Evolutionary conservation across 2,888 invertebrate genomes (phyloP), one percentile per base, ranked within the genome.

Genomic region (Tipula confusa): DNA sequence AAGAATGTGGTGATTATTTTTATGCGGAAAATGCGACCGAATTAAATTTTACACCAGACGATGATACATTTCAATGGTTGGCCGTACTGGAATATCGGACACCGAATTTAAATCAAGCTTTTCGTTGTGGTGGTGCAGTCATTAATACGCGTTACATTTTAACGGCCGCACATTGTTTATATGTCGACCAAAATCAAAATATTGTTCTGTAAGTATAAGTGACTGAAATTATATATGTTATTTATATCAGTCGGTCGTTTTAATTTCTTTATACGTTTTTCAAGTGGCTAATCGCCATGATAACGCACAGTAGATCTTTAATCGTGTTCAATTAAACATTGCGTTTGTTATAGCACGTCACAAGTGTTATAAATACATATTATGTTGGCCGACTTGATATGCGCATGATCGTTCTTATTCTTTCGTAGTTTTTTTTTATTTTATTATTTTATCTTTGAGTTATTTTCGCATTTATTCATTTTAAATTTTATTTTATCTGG

Each of bases 81-180:
- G 29, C 13, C 1, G 1, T 29, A 80, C 80, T 80, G 5, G 31
- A 80, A n/a, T 80, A 80, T 29, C 29, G 15, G 1, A 7, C n/a
- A 7, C 13, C n/a, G n/a, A n/a, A n/a, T 15, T 4, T 5, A 29
- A 13, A 6, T 7, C 31, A 5, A 6, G 29, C 29, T 9, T 13
- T 80, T 80, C 80, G 80, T 29, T 80, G 80, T 29, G 80, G 80
- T 29, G 80, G 80, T n/a, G 13, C 29, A 7, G 3, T 80, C n/a
- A 80, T 80, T 29, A 29, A n/a, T 29, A 1, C 6, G 7, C 29
- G 80, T 0, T 80, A 80, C n/a, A 9, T 80, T 29, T 31, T 80
- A 29, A 29, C 80, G 15, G 80, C 80, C n/a, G 80, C 80, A 7
- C 29, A 80, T 80, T 80, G 80, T 80, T 80, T 80, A 29, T 80